Base-by-base conservation (phyloP, 2,113 vertebrate species). In the Pantherophis guttatus region DNA sequence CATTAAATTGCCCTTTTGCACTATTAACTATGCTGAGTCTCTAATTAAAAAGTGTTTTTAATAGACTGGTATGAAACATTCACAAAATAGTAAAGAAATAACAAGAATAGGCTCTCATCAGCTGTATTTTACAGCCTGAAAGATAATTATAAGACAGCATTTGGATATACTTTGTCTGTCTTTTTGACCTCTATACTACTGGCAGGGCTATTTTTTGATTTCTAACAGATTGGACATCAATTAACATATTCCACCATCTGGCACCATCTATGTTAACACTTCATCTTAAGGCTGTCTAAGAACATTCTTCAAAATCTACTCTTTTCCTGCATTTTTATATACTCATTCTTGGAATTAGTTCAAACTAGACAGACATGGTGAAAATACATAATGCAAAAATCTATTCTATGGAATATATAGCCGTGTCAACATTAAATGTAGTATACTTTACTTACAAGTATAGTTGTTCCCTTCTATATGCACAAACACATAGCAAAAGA, bases 51-150 rank as follows among this genome's bases (percentile, higher is more conserved):
- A 24, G 19, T 9, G 1, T 8, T 44, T 26, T 4, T 91, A 93
- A 86, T 9, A 53, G 86, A 8, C 70, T 2, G 39, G 85, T 0
- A 11, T 5, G 86, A 93, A 91, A 8, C 62, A 92, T 15, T 10
- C 86, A 90, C 70, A 1, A 59, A 5, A 88, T 2, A 70, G 21
- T 33, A 93, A 12, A 53, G 86, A 93, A 48, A 11, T 0, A 8
- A 57, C 23, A 8, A 58, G 85, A 93, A 89, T 29, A 10, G 92
- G 89, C 17, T 50, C 88, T 96, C 65, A 81, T 86, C 8, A 89
- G 12, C 81, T 93, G 58, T 87, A 5, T n/a, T 90, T 93, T 62
- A 96, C 23, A 33, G 0, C 1, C 44, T 26, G 94, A 55, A 54
- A 91, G 19, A 54, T 91, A 21, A 81, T 53, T 91, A 81, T n/a